These are phyloP conservation scores for Leptopilina syphax DNA, from an alignment of 2,888 invertebrate genomes.

Conservation along the genomic window DNA sequence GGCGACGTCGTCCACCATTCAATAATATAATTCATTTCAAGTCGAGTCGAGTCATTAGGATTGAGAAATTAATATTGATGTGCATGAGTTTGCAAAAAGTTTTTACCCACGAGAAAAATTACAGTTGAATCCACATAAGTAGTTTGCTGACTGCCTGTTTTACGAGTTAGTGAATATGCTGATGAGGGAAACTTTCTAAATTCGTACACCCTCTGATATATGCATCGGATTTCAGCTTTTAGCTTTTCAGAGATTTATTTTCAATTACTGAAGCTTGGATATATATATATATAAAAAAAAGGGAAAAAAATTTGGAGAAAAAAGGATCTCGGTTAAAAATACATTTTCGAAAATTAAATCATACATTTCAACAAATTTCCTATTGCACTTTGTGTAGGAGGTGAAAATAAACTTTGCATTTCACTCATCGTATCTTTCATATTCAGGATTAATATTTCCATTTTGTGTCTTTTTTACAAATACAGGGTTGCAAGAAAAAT, in stretches of 20 bases:
- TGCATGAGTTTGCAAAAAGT: constrained; percentile 39
- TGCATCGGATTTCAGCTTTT: constrained; percentile 26
- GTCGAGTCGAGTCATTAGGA: constrained; percentile 14
- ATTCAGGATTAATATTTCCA: too few relatives aligned
- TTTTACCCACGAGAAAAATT: constrained; percentile 21
- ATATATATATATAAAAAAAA: not conserved
- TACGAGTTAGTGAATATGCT: constrained; percentile 30
- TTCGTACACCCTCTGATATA: constrained; percentile 27
- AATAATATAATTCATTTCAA: constrained; percentile 12
- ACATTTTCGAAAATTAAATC: not conserved
- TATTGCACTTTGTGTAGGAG: not conserved
- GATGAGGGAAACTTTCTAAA: constrained; percentile 29
- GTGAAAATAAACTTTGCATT: too few relatives aligned
- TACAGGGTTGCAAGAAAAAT: too few relatives aligned
- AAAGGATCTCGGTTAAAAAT: not conserved
- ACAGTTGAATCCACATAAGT: constrained; percentile 31
- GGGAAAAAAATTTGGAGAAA: not conserved
- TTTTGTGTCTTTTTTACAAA: too few relatives aligned
- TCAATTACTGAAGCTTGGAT: not conserved
- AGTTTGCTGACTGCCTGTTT: constrained; percentile 38
- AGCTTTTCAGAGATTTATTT: constrained; percentile 10
- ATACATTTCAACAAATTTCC: not conserved
- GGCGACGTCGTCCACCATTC: not conserved
- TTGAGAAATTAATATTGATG: constrained; percentile 31
- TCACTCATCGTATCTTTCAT: too few relatives aligned